phyloP scores from a whole-genome alignment of 2,797 vertebrate genomes.

The Halcyon badia region DNA sequence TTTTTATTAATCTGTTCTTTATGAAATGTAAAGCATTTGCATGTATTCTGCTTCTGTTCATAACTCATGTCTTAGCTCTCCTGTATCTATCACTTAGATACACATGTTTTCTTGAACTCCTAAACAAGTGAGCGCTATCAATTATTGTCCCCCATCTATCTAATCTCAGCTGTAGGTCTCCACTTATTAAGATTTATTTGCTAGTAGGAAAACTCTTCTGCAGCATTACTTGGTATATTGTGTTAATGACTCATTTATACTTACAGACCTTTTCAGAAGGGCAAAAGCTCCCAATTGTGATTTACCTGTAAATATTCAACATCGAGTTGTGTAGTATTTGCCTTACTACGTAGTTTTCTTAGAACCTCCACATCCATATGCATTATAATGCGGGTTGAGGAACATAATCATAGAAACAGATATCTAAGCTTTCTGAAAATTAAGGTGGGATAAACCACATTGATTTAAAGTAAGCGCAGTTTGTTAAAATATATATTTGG shows the following conservation, averaged over 20 bases:
- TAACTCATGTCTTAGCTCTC: not conserved
- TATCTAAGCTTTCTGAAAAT: not conserved
- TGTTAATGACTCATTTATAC: not conserved
- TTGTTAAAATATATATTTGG: not conserved
- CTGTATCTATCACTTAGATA: not conserved
- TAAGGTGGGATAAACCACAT: not conserved
- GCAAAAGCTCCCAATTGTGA: not conserved
- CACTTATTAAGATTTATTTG: not conserved
- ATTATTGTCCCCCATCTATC: not conserved
- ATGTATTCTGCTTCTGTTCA: not conserved
- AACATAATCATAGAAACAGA: not conserved
- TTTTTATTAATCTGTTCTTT: not conserved
- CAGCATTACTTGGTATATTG: not conserved
- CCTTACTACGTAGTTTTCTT: not conserved
- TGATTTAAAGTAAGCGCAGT: not conserved
- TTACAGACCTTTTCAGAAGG: not conserved
- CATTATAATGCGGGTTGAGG: not conserved
- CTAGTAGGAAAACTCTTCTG: no score
- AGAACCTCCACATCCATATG: not conserved
- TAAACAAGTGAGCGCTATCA: not conserved
- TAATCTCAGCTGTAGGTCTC: not conserved
- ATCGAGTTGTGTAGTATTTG: not conserved
- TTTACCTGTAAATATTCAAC: not conserved
- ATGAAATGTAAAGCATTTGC: not conserved
- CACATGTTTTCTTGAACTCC: not conserved